A percentile compares a stretch with the other conserved stretches of the same genome.
Evolutionary conservation across 1,140 invertebrate genomes (phyloP).

Genomic region (Anastatus disparis): DNA sequence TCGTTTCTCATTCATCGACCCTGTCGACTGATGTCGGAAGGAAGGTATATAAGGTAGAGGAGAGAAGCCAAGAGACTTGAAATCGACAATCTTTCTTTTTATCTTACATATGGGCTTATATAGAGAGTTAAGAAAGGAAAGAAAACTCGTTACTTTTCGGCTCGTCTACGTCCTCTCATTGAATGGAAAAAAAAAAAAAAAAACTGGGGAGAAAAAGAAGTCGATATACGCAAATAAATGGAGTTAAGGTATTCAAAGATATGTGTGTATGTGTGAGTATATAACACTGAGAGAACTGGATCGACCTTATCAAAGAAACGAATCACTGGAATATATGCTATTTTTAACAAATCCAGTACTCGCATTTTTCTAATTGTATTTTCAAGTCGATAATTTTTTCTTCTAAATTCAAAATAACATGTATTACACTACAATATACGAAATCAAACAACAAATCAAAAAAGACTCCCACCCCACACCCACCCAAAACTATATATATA

Average conservation of each 20-base stretch:
- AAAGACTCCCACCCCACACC: too few relatives aligned
- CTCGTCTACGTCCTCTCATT: background rate
- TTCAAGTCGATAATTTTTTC: too few relatives aligned
- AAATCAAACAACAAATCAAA: too few relatives aligned
- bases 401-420: background rate
- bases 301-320: background rate
- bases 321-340: background rate
- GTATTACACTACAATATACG: too few relatives aligned
- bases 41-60: too few relatives aligned
- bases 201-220: too few relatives aligned
- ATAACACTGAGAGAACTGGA: background rate
- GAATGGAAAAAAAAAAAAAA: too few relatives aligned
- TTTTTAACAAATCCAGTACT: slow-evolving; percentile 1
- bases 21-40: slow-evolving; percentile 15
- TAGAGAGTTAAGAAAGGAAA: background rate
- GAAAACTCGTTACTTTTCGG: slow-evolving; percentile 17
- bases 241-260: background rate
- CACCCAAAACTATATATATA: too few relatives aligned
- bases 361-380: background rate
- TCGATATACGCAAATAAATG: slow-evolving; percentile 28
- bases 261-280: too few relatives aligned
- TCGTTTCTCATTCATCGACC: slow-evolving; percentile 19
- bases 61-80: slow-evolving; percentile 3
- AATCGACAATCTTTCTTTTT: background rate
- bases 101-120: background rate